Percentiles rank a stretch among this genome's conserved stretches.
Conservation (phyloP, 2,797 vertebrate genomes). For the Sebastiscus albofasciatus region DNA sequence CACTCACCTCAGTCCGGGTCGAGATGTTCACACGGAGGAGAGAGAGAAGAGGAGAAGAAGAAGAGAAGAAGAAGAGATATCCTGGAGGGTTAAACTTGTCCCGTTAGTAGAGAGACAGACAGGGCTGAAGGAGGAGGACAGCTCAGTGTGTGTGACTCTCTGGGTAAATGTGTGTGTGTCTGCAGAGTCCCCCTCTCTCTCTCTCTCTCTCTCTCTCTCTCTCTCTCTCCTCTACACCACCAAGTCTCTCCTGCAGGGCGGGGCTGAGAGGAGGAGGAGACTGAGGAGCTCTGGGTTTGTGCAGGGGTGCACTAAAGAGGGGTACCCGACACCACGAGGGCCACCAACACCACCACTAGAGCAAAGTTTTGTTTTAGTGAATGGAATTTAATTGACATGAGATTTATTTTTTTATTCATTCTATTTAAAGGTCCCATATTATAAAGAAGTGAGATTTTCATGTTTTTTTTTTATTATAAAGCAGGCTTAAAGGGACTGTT, state of each 20-base stretch:
- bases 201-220: slow-evolving; percentile 40
- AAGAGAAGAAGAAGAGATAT: slow-evolving; percentile 23
- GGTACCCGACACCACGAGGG: background rate
- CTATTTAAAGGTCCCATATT: too few species aligned
- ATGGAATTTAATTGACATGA: background rate
- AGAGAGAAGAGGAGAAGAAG: background rate
- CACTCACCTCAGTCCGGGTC: slow-evolving; percentile 69
- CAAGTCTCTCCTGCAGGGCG: slow-evolving; percentile 76
- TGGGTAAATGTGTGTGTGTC: slow-evolving; percentile 27
- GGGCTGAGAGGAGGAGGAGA: slow-evolving; percentile 33
- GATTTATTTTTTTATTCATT: too few species aligned
- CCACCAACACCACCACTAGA: background rate
- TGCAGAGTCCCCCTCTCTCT: slow-evolving; percentile 56
- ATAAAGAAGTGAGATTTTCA: too few species aligned
- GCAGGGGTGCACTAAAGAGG: too few species aligned
- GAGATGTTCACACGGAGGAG: slow-evolving; percentile 56
- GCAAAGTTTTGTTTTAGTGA: rapidly evolving
- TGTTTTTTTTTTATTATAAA: too few species aligned
- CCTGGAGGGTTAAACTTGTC: slow-evolving; percentile 69
- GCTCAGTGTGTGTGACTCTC: slow-evolving; percentile 16
- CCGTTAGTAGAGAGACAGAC: slow-evolving; percentile 56
- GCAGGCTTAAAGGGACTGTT: too few species aligned
- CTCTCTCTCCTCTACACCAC: background rate
- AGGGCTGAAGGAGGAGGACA: slow-evolving; percentile 32
- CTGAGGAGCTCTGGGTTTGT: too few species aligned